phyloP scores from a whole-genome alignment of 2,797 vertebrate species.

The Crocidura indochinensis region DNA sequence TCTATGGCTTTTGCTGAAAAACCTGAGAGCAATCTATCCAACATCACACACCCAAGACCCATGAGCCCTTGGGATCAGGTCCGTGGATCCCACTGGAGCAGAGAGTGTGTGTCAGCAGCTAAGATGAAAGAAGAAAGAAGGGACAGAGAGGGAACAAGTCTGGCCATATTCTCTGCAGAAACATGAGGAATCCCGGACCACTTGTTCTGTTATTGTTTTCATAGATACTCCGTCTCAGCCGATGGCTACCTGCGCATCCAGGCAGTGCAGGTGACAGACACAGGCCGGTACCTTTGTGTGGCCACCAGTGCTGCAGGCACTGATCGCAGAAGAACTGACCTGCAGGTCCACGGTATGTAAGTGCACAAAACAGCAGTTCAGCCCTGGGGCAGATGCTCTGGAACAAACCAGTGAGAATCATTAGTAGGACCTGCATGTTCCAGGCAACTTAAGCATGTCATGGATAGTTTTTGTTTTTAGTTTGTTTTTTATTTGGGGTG shows the following conservation, averaged over 20 bases:
- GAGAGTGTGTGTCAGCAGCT: too few species aligned
- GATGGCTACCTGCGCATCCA: slow-evolving; percentile 95
- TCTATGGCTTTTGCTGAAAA: background rate
- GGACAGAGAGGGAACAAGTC: background rate
- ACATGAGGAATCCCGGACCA: background rate
- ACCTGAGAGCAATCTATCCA: background rate
- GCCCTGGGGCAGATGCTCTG: background rate
- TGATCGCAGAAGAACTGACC: slow-evolving; percentile 93
- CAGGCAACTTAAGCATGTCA: too few species aligned
- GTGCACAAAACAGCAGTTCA: background rate
- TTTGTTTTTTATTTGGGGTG: too few species aligned
- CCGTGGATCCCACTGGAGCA: too few species aligned
- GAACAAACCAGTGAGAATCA: background rate
- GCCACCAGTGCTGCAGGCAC: slow-evolving; percentile 96
- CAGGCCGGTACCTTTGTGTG: slow-evolving; percentile 96
- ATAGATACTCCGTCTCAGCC: slow-evolving; percentile 93
- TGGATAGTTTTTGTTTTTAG: too few species aligned
- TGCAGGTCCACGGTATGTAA: slow-evolving; percentile 94
- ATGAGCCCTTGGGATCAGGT: background rate
- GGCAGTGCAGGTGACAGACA: slow-evolving; percentile 93
- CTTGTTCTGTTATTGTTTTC: slow-evolving; percentile 67
- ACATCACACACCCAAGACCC: background rate
- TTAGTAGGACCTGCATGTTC: too few species aligned
- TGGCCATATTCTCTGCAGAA: background rate
- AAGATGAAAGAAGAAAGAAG: background rate